Base-by-base conservation (phyloP, 2,888 invertebrate genomes). In the Merodon equestris region DNA sequence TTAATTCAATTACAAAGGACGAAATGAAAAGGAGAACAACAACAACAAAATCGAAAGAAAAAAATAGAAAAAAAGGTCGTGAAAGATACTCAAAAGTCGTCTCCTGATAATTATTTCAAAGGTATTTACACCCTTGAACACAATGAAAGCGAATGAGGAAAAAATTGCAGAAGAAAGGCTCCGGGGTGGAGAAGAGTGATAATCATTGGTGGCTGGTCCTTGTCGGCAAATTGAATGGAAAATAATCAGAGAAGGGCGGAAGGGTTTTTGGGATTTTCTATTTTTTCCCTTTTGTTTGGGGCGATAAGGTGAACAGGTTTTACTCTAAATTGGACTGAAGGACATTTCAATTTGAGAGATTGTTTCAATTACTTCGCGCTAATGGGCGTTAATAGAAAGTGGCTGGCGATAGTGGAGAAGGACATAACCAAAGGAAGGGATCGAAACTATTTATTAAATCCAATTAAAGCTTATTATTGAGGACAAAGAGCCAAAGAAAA, bases 151-250 rank as follows among this genome's bases (percentile, higher is more conserved):
- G 72, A 66, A 72, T 60, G 51, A 67, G 71, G 40, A 7, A 27
- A 2, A 7, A 27, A 27, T 27, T 2, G 27, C 7, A 51, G 40
- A 18, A 51, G 13, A 42, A 53, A 42, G 53, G 54, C 48, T 47
- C 53, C 48, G 51, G 1, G 7, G 53, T 44, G 58, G 42, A 53
- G 44, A 72, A 72, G 66, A 72, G 72, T 72, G 76, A 71, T 76
- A 76, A 76, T 76, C 76, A 76, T 72, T 72, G 64, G 66, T 76
- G 72, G 66, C 66, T 18, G 18, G 50, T 42, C 72, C 71, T 76
- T 76, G 76, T 76, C 56, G 12, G 60, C 60, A 66, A 76, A 76
- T 76, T 76, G 72, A 72, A 76, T 71, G 50, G 71, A 72, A 76
- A 71, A 76, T 58, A 40, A 53, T 27, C 27, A 27, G 27, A 27